These are phyloP conservation scores for Macrotis lagotis DNA, from an alignment of 2,113 vertebrate genomes.

Conservation along the genomic window DNA sequence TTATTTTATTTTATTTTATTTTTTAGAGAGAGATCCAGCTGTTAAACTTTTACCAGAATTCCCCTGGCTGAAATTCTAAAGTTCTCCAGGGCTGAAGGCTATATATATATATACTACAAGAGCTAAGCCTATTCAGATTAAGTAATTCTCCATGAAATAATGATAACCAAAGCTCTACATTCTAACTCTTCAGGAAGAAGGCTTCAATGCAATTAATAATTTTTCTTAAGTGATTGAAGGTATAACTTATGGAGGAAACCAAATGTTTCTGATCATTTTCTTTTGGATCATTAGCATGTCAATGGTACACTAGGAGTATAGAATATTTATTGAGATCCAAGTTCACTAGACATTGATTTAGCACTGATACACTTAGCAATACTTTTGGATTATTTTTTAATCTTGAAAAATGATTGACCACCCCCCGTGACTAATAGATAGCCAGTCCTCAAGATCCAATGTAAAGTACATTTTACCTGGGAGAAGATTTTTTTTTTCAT, in stretches of 20 bases:
- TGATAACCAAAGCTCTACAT: constrained; percentile 9
- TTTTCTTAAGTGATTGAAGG: background rate
- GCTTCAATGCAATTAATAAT: constrained; percentile 25
- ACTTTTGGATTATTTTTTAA: constrained; percentile 21
- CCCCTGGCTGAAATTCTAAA: background rate
- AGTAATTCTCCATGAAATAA: constrained; percentile 17
- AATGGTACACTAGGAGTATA: background rate
- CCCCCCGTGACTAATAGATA: constrained; percentile 10
- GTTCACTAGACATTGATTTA: background rate
- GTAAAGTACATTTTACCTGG: background rate
- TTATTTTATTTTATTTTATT: background rate
- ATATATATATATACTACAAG: too few species aligned
- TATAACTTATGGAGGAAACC: background rate
- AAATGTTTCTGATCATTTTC: constrained; percentile 51
- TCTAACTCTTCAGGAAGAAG: background rate
- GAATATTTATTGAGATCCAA: constrained; percentile 42
- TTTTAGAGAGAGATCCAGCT: background rate
- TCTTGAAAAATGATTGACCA: background rate
- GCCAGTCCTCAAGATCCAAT: background rate
- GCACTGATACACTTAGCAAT: background rate
- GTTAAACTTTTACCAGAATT: background rate
- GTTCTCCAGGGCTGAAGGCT: background rate
- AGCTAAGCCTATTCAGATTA: constrained; percentile 21
- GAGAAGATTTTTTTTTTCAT: constrained; percentile 13
- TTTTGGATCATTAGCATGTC: background rate